Conservation (phyloP, 2,797 vertebrate species). For the Valencia hispanica region DNA sequence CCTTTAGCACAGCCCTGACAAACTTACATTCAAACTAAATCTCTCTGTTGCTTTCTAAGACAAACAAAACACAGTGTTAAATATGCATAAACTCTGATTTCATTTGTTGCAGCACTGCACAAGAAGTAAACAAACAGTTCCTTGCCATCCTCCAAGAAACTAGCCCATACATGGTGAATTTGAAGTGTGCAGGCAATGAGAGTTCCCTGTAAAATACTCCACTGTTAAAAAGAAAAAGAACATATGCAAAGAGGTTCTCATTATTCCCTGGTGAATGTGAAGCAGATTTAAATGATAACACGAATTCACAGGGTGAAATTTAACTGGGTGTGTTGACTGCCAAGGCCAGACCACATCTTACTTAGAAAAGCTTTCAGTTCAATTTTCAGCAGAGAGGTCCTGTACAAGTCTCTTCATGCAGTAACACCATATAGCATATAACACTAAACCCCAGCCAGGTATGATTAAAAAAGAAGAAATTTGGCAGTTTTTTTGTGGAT, state of each 20-base stretch:
- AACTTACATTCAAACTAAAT: slow-evolving; percentile 21
- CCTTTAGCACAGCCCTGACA: slow-evolving; percentile 50
- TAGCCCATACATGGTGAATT: slow-evolving; percentile 32
- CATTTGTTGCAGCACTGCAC: slow-evolving; percentile 7
- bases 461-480: slow-evolving; percentile 17
- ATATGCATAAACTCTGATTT: not conserved
- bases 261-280: slow-evolving; percentile 65
- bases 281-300: slow-evolving; percentile 58
- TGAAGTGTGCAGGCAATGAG: slow-evolving; percentile 55
- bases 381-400: slow-evolving; percentile 36
- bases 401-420: slow-evolving; percentile 45
- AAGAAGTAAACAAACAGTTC: slow-evolving; percentile 23
- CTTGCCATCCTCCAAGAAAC: slow-evolving; percentile 26
- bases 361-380: slow-evolving; percentile 17
- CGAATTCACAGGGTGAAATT: slow-evolving; percentile 63
- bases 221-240: slow-evolving; percentile 51
- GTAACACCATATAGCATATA: slow-evolving; percentile 22
- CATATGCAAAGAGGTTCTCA: slow-evolving; percentile 61
- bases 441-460: slow-evolving; percentile 6
- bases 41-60: slow-evolving; percentile 30
- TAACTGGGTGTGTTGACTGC: slow-evolving; percentile 44
- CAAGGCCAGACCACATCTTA: slow-evolving; percentile 41
- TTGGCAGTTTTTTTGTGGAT: slow-evolving; percentile 1
- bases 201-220: slow-evolving; percentile 3
- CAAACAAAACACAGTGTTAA: slow-evolving; percentile 25